Conservation (phyloP, 2,888 invertebrate species). For the Marasmarcha lunaedactyla region DNA sequence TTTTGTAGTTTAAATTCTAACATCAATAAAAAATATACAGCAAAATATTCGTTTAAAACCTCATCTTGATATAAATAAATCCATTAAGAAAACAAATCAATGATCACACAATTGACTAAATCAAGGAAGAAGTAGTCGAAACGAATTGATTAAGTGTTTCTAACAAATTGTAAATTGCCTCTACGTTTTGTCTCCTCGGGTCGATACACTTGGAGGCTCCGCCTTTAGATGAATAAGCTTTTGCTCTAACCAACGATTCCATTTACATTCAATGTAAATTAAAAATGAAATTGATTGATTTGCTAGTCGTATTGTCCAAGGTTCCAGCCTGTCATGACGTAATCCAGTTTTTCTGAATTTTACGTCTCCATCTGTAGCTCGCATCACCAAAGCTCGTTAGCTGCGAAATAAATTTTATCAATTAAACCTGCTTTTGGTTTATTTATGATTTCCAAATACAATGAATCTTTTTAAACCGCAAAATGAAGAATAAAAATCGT, state of each 20-base stretch:
- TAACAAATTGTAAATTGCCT: constrained; percentile 1
- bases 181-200: not conserved
- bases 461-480: constrained; percentile 7
- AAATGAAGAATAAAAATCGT: constrained; percentile 12
- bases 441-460: constrained; percentile 6
- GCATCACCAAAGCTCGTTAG: not conserved
- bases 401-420: not conserved
- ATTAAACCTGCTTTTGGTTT: constrained; percentile 1
- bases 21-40: no score
- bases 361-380: not conserved
- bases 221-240: constrained; percentile 18
- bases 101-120: not conserved
- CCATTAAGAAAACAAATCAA: not conserved
- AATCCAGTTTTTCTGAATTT: constrained; percentile 3
- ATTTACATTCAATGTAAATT: constrained; percentile 32
- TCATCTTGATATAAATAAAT: no score
- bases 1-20: no score
- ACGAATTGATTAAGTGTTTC: not conserved
- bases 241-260: constrained; percentile 30
- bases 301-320: constrained; percentile 22
- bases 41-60: no score
- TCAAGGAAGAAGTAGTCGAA: constrained; percentile 1
- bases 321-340: constrained; percentile 16
- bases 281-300: constrained; percentile 32
- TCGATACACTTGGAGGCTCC: not conserved